phyloP scores from a whole-genome alignment of 1,140 invertebrate genomes.

The Microplitis demolitor region DNA sequence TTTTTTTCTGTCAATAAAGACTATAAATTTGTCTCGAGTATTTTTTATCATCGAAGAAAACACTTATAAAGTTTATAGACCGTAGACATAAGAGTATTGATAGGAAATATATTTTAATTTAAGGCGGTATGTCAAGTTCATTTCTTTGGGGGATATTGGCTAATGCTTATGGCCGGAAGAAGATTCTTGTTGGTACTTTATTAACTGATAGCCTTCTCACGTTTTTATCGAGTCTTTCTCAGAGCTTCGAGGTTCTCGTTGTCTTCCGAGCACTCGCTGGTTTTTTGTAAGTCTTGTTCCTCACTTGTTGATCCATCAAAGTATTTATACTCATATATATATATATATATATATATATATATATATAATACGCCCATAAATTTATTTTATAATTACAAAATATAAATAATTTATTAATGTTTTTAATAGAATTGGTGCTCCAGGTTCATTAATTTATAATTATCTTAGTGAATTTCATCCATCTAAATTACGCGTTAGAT shows the following conservation, averaged over 20 bases:
- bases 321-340: too few species aligned
- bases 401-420: conserved; percentile 10
- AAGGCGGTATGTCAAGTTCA: conserved; percentile 64
- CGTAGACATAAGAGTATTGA: too few species aligned
- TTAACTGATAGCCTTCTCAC: conserved; percentile 66
- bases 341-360: background rate
- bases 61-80: too few species aligned
- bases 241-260: conserved; percentile 60
- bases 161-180: conserved; percentile 68
- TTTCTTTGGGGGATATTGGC: conserved; percentile 71
- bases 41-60: background rate
- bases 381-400: too few species aligned
- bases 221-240: conserved; percentile 59
- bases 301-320: background rate
- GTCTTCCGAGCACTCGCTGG: conserved; percentile 63
- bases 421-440: conserved; percentile 60
- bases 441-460: conserved; percentile 67
- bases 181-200: conserved; percentile 67
- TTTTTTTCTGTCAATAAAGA: too few species aligned
- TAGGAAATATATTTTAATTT: conserved; percentile 11
- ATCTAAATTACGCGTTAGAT: conserved; percentile 61
- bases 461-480: conserved; percentile 70
- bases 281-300: conserved; percentile 60
- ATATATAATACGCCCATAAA: background rate
- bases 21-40: too few species aligned